Percentiles rank a stretch among this genome's conserved stretches.
These are phyloP conservation scores for Rallus limicola DNA, from an alignment of 2,113 vertebrate genomes.

Conservation along the genomic window DNA sequence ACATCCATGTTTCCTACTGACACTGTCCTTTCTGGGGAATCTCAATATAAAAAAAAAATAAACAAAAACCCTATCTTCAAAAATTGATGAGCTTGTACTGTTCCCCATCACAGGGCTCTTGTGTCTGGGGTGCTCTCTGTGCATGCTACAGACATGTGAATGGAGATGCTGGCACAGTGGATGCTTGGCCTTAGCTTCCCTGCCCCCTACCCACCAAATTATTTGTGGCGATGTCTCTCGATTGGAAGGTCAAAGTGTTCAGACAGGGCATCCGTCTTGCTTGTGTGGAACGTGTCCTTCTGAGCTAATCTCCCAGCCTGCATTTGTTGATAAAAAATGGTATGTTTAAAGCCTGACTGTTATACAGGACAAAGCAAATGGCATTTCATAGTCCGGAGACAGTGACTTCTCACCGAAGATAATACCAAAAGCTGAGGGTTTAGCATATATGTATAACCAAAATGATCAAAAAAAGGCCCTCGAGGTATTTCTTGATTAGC, in stretches of 20 bases:
- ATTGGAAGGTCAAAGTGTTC: background rate
- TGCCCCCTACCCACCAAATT: background rate
- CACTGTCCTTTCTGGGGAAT: background rate
- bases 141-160: accelerated
- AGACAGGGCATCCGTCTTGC: background rate
- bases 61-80: background rate
- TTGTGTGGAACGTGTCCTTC: background rate
- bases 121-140: background rate
- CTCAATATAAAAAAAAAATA: background rate
- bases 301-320: background rate
- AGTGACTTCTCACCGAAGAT: background rate
- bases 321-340: background rate
- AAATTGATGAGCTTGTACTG: background rate
- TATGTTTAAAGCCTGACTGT: constrained; percentile 2
- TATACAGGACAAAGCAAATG: constrained; percentile 27
- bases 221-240: background rate
- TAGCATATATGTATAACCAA: background rate
- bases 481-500: background rate
- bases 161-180: background rate
- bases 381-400: background rate
- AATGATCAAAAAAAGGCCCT: background rate
- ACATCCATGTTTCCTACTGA: background rate
- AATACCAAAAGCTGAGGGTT: background rate
- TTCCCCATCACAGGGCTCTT: background rate
- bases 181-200: background rate